Conservation (phyloP, 2,888 invertebrate genomes). For the Caenorhabditis uteleia region DNA sequence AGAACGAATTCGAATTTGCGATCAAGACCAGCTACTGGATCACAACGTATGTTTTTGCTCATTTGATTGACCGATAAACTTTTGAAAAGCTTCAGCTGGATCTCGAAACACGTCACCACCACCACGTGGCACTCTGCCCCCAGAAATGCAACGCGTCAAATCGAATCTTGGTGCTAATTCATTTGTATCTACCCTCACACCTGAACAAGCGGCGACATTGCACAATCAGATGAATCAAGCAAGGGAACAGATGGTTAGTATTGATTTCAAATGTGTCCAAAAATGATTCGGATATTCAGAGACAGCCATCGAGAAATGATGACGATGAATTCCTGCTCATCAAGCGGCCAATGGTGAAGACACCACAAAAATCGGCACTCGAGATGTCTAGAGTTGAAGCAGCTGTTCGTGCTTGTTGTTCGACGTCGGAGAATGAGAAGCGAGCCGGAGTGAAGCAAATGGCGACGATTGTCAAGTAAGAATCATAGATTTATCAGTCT, state of each 20-base stretch:
- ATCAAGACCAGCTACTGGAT: neutral
- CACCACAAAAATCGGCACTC: conserved; percentile 14
- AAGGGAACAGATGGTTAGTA: conserved; percentile 3
- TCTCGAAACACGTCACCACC: conserved; percentile 21
- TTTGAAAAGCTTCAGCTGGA: conserved; percentile 4
- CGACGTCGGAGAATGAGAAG: conserved; percentile 25
- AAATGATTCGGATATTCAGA: neutral
- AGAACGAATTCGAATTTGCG: conserved; percentile 24
- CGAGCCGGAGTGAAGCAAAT: conserved; percentile 29
- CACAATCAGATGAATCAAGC: conserved; percentile 20
- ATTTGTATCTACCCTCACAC: conserved; percentile 19
- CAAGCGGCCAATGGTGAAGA: conserved; percentile 8
- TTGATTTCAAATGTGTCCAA: too few relatives aligned
- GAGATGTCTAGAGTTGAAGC: conserved; percentile 26
- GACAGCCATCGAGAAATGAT: conserved; percentile 6
- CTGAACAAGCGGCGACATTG: conserved; percentile 17
- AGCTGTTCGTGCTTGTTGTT: conserved; percentile 21
- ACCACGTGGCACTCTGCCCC: conserved; percentile 4
- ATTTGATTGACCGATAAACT: neutral
- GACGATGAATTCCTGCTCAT: conserved; percentile 35
- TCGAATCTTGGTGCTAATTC: conserved; percentile 23
- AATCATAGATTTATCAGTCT: too few relatives aligned
- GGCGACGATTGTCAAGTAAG: conserved; percentile 7
- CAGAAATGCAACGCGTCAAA: conserved; percentile 21
- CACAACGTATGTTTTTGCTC: neutral